A percentile compares a stretch with the other conserved stretches of the same genome.
Conservation (phyloP, 1,140 invertebrate species). For the Zaprionus kolodkinae region DNA sequence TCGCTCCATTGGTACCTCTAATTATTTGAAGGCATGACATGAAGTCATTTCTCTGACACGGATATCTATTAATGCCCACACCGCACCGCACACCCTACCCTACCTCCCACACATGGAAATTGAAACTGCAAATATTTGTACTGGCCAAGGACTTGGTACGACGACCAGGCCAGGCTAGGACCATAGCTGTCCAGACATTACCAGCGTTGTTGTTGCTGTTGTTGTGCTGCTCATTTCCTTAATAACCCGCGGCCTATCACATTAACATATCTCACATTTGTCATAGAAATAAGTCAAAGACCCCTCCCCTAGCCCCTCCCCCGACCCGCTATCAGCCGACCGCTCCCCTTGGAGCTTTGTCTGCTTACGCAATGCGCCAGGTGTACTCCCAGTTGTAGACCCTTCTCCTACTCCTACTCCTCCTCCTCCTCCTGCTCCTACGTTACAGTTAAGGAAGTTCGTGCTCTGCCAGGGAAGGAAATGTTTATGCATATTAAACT, state of each 20-base stretch:
- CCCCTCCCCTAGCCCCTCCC: conserved; percentile 33
- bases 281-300: conserved; percentile 73
- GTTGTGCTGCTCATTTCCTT: conserved; percentile 72
- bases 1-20: conserved; percentile 54
- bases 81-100: background rate
- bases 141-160: conserved; percentile 45
- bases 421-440: background rate
- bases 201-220: background rate
- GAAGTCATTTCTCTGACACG: conserved; percentile 70
- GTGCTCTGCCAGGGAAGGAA: conserved; percentile 43
- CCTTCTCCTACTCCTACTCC: background rate
- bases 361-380: conserved; percentile 42
- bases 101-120: conserved; percentile 53
- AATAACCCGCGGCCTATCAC: conserved; percentile 75
- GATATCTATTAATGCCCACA: conserved; percentile 59
- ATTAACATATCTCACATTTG: conserved; percentile 82
- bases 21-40: conserved; percentile 81
- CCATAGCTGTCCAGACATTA: conserved; percentile 4
- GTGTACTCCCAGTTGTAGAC: conserved; percentile 34
- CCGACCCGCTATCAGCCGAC: too few relatives aligned
- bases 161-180: too few relatives aligned
- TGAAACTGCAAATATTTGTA: conserved; percentile 81
- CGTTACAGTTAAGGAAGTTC: conserved; percentile 60
- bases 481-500: conserved; percentile 69
- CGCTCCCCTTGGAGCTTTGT: conserved; percentile 32